Percentiles rank a stretch among this genome's conserved stretches.
Evolutionary conservation across 2,888 invertebrate species (phyloP).

Genomic region (Pollenia amentaria): DNA sequence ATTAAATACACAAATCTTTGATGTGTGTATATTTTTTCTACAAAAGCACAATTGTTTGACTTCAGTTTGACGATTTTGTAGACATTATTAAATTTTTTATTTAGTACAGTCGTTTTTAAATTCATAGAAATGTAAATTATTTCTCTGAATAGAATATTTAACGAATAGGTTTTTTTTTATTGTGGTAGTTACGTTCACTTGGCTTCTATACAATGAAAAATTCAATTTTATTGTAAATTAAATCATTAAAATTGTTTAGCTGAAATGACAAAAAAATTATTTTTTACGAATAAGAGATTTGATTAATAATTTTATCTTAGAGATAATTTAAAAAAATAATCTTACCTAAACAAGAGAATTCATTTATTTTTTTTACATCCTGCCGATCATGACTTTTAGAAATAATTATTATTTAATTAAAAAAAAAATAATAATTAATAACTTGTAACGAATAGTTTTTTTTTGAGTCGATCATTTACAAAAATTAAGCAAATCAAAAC

Average conservation of each 20-base stretch:
- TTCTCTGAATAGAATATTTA: conserved; percentile 5
- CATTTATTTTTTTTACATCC: not conserved
- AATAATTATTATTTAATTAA: conserved; percentile 62
- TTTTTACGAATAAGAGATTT: not conserved
- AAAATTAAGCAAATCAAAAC: conserved; percentile 12
- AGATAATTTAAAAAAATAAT: not conserved
- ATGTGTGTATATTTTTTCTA: too few relatives aligned
- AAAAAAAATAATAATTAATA: conserved; percentile 55
- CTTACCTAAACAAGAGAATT: not conserved
- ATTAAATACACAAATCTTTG: too few relatives aligned
- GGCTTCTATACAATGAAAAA: not conserved
- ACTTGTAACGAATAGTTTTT: conserved; percentile 38
- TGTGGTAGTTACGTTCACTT: not conserved
- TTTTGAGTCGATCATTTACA: not conserved
- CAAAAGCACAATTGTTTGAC: not conserved
- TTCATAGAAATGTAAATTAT: not conserved
- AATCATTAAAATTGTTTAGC: conserved; percentile 1
- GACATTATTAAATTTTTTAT: not conserved
- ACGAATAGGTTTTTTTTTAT: not conserved
- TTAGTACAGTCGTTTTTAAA: not conserved
- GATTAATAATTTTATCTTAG: not conserved
- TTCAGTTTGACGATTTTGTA: not conserved
- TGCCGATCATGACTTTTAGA: conserved; percentile 51
- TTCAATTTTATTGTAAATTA: not conserved
- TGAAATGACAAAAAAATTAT: not conserved